Conservation (phyloP, 92 coral and sea anemone genomes). For the Parazoanthus swiftii region DNA sequence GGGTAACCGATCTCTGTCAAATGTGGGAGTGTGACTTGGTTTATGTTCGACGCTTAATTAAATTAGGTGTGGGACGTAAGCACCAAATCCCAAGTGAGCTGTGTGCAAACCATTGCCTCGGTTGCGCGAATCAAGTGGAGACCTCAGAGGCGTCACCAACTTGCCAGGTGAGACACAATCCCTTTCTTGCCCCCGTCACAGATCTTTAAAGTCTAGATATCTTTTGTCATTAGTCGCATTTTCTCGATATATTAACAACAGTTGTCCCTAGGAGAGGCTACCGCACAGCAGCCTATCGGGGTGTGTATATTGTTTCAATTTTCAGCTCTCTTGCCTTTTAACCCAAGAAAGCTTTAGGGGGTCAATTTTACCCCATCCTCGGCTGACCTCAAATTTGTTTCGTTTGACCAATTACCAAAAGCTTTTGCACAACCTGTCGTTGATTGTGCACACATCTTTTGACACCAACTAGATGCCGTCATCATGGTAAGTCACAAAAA, state of each 20-base stretch:
- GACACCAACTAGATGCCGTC: no score
- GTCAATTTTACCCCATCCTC: no score
- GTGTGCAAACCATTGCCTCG: constrained; percentile 88
- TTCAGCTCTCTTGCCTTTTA: neutral
- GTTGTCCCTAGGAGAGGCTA: no score
- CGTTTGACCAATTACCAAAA: no score
- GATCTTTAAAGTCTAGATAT: neutral
- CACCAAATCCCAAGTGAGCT: constrained; percentile 59
- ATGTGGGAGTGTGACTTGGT: no score
- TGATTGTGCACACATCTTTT: no score
- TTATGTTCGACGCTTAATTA: neutral
- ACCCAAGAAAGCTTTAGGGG: neutral
- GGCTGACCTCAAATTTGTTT: no score
- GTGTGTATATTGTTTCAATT: neutral
- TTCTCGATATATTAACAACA: neutral
- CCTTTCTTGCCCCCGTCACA: neutral
- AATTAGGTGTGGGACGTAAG: constrained; percentile 90
- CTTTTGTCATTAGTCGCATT: neutral
- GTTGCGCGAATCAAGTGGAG: constrained; percentile 97
- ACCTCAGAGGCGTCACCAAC: constrained; percentile 84
- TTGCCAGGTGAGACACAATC: constrained; percentile 72
- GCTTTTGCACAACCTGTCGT: no score
- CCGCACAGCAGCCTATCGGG: neutral
- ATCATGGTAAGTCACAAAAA: no score
- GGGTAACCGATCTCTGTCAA: no score